Base-by-base conservation (phyloP, 53 echinoderm and acorn worm genomes). In the Temnopleurus reevesii region DNA sequence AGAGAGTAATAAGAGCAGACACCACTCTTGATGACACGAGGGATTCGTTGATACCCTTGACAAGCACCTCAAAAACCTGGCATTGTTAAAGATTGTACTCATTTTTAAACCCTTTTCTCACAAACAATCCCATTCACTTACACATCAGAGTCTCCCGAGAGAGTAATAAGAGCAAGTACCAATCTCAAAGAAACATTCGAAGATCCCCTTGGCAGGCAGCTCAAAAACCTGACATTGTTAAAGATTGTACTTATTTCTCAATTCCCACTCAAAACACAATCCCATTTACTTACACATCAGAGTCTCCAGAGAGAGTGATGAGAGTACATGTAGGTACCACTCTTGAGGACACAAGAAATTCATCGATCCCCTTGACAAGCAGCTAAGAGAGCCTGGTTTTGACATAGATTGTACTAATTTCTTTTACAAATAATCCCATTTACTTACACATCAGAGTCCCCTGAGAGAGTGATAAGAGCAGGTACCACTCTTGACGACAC, bases 401-500 rank as follows among this genome's bases (percentile, higher is more conserved):
- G 29, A 21, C 31, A 31, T 2, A 66, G 71, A 66, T n/a, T 36
- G 71, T 6, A 66, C 38, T 21, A 6, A 19, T 66, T 66, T 66
- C 41, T 66, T 41, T 4, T 8, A 66, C 13, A 4, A 0, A 15
- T 4, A 19, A 17, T 23, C 33, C n/a, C 34, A 13, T 55, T 34
- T 1, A 83, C 83, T 83, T 55, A 97, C 97, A 98, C 90, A 85
- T 94, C 94, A 19, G 89, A 90, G 71, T 98, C 99, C 38, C 99
- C 99, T 30, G 95, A 95, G 46, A 96, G 86, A 3, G 95, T 98
- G 86, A 98, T 98, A 60, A 98, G 95, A 17, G 95, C 98, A 30
- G 98, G 98, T 18, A 96, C 95, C 55, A 98, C 93, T 81, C 98
- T 89, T 27, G 94, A 90, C 27, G 98, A 98, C 36, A 98, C 94